Percentiles rank a stretch among this genome's conserved stretches.
phyloP scores from a whole-genome alignment of 1,140 invertebrate genomes.

The Bombus sylvicola region DNA sequence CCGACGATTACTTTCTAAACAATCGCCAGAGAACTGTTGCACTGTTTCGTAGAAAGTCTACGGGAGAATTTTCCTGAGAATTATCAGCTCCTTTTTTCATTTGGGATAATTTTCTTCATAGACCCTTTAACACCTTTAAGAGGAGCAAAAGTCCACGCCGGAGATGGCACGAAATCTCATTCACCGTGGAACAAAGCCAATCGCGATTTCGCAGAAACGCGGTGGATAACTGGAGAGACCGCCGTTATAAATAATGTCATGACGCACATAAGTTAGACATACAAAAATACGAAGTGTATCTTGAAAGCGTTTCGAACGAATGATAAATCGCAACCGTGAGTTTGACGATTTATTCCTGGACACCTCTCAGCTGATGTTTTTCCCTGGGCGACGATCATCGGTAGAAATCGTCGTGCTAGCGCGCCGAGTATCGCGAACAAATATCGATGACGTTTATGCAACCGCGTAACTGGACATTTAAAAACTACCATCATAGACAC shows the following conservation, averaged over 20 bases:
- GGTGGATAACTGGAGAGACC: conserved; percentile 12
- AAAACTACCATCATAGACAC: neutral
- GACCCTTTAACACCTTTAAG: too few relatives aligned
- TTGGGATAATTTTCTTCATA: too few relatives aligned
- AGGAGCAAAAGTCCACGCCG: neutral
- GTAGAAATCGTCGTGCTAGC: neutral
- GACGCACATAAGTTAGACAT: conserved; percentile 34
- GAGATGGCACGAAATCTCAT: conserved; percentile 22
- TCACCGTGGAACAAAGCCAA: conserved; percentile 33
- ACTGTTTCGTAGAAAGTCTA: neutral
- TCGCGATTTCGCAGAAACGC: conserved; percentile 47
- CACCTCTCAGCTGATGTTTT: neutral
- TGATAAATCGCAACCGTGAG: conserved; percentile 14
- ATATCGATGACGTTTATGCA: neutral
- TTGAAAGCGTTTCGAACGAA: conserved; percentile 15
- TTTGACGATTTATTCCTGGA: conserved; percentile 34
- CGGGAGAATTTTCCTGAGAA: neutral
- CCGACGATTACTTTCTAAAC: conserved; percentile 1
- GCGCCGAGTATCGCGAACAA: neutral
- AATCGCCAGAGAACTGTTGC: neutral
- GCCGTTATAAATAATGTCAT: conserved; percentile 55
- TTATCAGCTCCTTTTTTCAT: neutral
- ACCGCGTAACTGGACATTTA: neutral
- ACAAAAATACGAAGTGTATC: conserved; percentile 31
- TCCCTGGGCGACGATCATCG: neutral